A percentile compares a stretch with the other conserved stretches of the same genome.
Conservation (phyloP, 2,888 invertebrate genomes). For the Calameuta pallipes region DNA sequence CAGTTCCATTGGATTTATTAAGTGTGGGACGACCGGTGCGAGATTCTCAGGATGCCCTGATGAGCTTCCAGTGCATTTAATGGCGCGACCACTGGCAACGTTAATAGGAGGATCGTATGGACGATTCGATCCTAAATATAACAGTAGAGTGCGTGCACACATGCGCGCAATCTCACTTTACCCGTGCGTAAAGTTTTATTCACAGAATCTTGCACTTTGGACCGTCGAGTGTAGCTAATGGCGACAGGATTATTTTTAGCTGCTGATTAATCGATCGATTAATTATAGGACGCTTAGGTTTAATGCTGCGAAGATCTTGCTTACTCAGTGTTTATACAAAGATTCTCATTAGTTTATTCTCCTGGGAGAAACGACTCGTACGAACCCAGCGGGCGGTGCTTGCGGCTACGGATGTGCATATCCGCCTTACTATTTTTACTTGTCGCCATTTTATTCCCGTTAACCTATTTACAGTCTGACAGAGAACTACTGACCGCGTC, state of each 20-base stretch:
- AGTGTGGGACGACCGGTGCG: not conserved
- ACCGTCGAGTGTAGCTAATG: conserved; percentile 7
- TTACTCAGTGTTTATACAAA: not conserved
- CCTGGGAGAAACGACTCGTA: not conserved
- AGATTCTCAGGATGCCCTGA: not conserved
- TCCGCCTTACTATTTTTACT: not conserved
- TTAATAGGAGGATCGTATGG: not conserved
- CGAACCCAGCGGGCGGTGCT: not conserved
- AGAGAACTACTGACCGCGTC: not conserved
- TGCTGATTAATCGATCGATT: conserved; percentile 6
- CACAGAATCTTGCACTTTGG: conserved; percentile 26
- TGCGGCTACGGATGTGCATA: not conserved
- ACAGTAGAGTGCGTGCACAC: not conserved
- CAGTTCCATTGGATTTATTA: not conserved
- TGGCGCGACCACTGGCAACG: not conserved
- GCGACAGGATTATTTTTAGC: conserved; percentile 1
- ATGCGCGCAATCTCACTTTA: not conserved
- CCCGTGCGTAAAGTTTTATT: not conserved
- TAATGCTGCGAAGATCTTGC: not conserved
- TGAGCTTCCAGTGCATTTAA: not conserved
- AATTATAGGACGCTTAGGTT: not conserved
- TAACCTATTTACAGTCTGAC: not conserved
- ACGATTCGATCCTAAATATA: not conserved
- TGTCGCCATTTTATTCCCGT: not conserved
- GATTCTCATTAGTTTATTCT: not conserved